Percentiles rank a stretch among this genome's conserved stretches.
These are phyloP conservation scores for Caenorhabditis angaria DNA, from an alignment of 2,888 invertebrate species.

Conservation along the genomic window DNA sequence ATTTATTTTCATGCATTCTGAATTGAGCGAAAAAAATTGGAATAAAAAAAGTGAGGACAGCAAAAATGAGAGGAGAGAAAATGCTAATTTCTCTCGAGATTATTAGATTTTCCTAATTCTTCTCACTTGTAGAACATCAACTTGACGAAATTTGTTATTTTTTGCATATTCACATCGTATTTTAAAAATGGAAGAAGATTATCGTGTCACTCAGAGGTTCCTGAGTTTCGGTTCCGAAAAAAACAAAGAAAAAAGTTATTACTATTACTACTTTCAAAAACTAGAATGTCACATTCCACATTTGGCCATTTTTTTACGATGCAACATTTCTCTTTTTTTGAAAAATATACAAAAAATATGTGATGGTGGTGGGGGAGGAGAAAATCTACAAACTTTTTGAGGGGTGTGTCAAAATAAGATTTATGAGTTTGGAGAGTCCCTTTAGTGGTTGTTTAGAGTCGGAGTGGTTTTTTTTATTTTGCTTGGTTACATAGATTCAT, in stretches of 20 bases:
- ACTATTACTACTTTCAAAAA: neutral
- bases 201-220: slow-evolving; percentile 1
- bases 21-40: neutral
- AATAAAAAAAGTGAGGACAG: neutral
- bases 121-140: too few relatives aligned
- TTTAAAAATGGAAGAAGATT: neutral
- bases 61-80: neutral
- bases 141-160: too few relatives aligned
- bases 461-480: neutral
- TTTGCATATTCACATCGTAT: too few relatives aligned
- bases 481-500: neutral
- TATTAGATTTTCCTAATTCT: slow-evolving; percentile 4
- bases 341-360: neutral
- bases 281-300: neutral
- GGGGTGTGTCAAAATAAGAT: slow-evolving; percentile 1
- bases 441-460: neutral
- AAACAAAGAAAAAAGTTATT: neutral
- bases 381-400: neutral
- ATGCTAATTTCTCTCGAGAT: neutral
- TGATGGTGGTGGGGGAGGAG: too few relatives aligned
- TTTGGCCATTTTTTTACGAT: neutral
- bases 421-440: slow-evolving; percentile 4
- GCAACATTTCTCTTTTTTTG: neutral
- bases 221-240: neutral
- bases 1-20: neutral